Evolutionary conservation across 2,113 vertebrate genomes (phyloP), one percentile per base, ranked within the genome.

Genomic region (Phaethornis superciliosus): DNA sequence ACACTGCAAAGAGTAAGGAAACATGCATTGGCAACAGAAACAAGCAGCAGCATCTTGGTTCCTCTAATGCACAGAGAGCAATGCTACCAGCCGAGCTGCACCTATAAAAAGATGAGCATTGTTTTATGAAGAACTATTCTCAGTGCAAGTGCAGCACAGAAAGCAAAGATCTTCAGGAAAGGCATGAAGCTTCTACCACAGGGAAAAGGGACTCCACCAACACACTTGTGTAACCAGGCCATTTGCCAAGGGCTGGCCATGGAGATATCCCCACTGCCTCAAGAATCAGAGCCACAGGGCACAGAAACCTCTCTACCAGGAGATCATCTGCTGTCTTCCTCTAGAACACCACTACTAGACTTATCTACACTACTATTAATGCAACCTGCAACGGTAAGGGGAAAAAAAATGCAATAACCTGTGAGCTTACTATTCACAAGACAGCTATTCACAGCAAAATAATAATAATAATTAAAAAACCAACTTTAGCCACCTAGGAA

Each of bases 141-240:
- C 35, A 70, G 46, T 59, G 65, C 46, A 77, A 65, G 33, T 1
- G 8, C 17, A 15, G 26, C 32, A 76, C 68, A 82, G 11, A 72
- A 92, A 60, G 10, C 54, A 82, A 69, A 46, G 27, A 54, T 10
- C 30, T 58, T 76, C 3, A 54, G 24, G 40, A 35, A 69, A 72
- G 23, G 9, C 6, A 6, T 7, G 56, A 77, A 81, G 64, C 5
- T 54, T 56, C 46, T 35, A n/a, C 0, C 0, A 1, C 3, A 74
- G 17, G 10, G 9, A 74, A 82, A 81, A 88, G 24, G 40, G 42
- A 23, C n/a, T 70, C 22, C 59, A 58, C 21, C 4, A 1, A 28
- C 40, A 58, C n/a, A 17, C 12, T 12, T 51, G 42, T 49, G 4
- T 69, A 64, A 24, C 17, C n/a, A 82, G 49, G 23, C 6, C 58